Evolutionary conservation across 2,888 invertebrate species (phyloP).

Genomic region (Quadroppia sp.): DNA sequence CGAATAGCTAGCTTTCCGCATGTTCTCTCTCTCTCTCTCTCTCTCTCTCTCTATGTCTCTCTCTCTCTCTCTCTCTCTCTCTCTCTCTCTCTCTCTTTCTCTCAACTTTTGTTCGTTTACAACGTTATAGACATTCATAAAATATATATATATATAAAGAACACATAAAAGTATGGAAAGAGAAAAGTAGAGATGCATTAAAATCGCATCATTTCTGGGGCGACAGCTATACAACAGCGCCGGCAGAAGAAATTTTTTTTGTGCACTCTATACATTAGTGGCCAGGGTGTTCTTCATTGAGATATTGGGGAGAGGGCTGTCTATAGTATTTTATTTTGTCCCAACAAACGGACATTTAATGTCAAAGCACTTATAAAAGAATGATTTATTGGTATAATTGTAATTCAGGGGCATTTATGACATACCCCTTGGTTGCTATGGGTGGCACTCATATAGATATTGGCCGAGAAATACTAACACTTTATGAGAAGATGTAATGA

Average conservation of each 20-base stretch:
- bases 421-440: no score
- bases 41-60: background rate
- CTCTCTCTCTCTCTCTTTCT: background rate
- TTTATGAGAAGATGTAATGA: no score
- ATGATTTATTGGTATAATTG: no score
- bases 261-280: background rate
- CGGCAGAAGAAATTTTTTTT: background rate
- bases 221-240: background rate
- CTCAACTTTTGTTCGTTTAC: background rate
- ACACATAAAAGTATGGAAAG: constrained; percentile 1
- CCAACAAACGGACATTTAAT: no score
- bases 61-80: background rate
- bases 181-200: constrained; percentile 16
- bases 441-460: background rate
- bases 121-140: background rate
- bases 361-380: no score
- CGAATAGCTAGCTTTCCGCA: no score
- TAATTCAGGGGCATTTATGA: no score
- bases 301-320: no score
- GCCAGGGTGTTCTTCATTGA: no score
- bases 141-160: background rate
- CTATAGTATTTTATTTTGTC: no score
- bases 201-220: constrained; percentile 12
- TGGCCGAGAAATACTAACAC: background rate
- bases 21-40: no score